Conservation (phyloP, 2,888 invertebrate genomes). For the Nomada ruficornis region DNA sequence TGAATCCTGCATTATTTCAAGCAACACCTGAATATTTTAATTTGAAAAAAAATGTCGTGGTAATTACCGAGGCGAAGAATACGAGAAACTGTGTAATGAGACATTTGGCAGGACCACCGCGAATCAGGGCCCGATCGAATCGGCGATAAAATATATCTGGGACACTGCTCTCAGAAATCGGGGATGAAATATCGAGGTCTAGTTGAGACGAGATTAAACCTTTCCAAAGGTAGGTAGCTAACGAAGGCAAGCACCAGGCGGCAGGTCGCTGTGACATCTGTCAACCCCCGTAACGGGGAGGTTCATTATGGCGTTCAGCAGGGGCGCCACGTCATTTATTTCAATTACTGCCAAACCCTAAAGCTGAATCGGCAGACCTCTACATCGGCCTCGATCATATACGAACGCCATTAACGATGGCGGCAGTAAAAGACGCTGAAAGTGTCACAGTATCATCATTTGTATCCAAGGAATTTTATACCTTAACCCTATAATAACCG, state of each 20-base stretch:
- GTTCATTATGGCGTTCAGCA: constrained; percentile 74
- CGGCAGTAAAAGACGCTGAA: constrained; percentile 31
- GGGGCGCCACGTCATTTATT: constrained; percentile 71
- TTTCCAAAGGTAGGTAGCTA: constrained; percentile 59
- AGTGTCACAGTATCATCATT: constrained; percentile 15
- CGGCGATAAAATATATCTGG: constrained; percentile 8
- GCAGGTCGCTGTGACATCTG: constrained; percentile 72
- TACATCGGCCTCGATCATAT: constrained; percentile 63
- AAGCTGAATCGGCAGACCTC: constrained; percentile 70
- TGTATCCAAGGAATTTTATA: not conserved
- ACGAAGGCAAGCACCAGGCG: constrained; percentile 60
- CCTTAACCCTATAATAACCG: not conserved
- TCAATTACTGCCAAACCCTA: constrained; percentile 74
- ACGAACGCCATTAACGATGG: constrained; percentile 61
- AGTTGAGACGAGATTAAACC: constrained; percentile 63
- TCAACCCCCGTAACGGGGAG: constrained; percentile 70
- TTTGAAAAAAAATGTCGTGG: not conserved
- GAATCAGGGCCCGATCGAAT: not conserved
- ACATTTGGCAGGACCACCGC: not conserved
- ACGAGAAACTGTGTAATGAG: not conserved
- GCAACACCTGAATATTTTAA: too few relatives aligned
- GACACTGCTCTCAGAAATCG: not conserved
- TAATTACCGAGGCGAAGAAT: not conserved
- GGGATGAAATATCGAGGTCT: constrained; percentile 48
- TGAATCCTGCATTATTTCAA: too few relatives aligned